Base-by-base conservation (phyloP, 2,888 invertebrate genomes). In the Ceraclea dissimilis region DNA sequence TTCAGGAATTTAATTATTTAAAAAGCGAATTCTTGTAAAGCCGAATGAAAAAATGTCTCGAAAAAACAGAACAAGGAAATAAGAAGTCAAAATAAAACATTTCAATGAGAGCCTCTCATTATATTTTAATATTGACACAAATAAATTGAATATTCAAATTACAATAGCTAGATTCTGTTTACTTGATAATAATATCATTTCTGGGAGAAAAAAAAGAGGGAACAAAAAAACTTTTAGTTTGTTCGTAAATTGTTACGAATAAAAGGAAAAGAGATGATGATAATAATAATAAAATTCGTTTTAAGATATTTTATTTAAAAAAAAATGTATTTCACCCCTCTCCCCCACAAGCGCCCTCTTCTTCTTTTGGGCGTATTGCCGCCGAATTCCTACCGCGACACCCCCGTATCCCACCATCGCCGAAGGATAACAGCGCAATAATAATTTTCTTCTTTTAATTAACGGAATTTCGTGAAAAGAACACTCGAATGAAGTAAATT, bases 401-500 rank as follows among this genome's bases (percentile, higher is more conserved):
- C 39, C 39, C 39, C 39, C n/a, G n/a, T 26, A 26, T 26, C 13
- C 8, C 8, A 31, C 31, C 31, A 31, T 16, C 13, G 39, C 39
- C 16, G n/a, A 39, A 5, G 39, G 39, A 39, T 39, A 39, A 39
- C 39, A 39, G 39, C 39, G 13, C 13, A 39, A 39, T 39, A 39
- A 39, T 39, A 20, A 47, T 51, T 51, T 56, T 56, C 51, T 56
- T 51, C 46, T 51, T 51, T 56, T 56, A 56, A 56, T 56, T 56
- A 56, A 56, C 56, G 56, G 56, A 56, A 51, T 56, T 56, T 56
- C 51, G 51, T 56, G 50, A 51, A 56, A 56, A 56, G 56, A 56
- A 56, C 56, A 51, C 51, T 51, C 51, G 56, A 51, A 50, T 51
- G 44, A 43, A 51, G 56, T 51, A 50, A 56, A 56, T 56, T 56